phyloP scores from a whole-genome alignment of 2,797 vertebrate genomes.

The Poecilia wingei region DNA sequence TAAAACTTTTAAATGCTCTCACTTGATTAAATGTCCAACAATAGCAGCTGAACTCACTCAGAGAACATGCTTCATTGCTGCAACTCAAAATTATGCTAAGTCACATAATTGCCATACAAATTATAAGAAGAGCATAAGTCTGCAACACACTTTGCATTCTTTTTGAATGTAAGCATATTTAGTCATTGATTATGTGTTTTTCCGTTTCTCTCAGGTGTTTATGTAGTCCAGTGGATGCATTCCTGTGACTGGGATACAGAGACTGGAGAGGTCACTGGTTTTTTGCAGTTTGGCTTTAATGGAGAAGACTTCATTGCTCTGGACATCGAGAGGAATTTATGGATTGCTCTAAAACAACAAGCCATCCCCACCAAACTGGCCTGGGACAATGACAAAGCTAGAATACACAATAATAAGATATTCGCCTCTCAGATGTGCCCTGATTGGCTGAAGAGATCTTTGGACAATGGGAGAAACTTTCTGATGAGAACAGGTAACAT shows the following conservation, averaged over 20 bases:
- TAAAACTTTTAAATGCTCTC: no score
- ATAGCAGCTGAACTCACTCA: no score
- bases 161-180: no score
- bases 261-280: not conserved
- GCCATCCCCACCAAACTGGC: not conserved
- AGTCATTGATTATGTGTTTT: not conserved
- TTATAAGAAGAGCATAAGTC: no score
- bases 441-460: not conserved
- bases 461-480: not conserved
- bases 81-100: no score
- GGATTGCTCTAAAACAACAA: conserved; percentile 12
- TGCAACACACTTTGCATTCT: no score
- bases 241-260: conserved; percentile 17
- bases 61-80: no score
- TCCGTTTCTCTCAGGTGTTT: not conserved
- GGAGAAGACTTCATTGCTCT: conserved; percentile 42
- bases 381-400: not conserved
- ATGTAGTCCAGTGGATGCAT: not conserved
- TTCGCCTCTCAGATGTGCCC: not conserved
- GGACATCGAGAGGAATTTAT: conserved; percentile 7
- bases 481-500: not conserved
- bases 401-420: not conserved
- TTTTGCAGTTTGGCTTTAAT: conserved; percentile 6
- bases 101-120: no score
- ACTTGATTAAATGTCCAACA: no score